Conservation (phyloP, 2,113 vertebrate species). For the Zosterops japonicus region DNA sequence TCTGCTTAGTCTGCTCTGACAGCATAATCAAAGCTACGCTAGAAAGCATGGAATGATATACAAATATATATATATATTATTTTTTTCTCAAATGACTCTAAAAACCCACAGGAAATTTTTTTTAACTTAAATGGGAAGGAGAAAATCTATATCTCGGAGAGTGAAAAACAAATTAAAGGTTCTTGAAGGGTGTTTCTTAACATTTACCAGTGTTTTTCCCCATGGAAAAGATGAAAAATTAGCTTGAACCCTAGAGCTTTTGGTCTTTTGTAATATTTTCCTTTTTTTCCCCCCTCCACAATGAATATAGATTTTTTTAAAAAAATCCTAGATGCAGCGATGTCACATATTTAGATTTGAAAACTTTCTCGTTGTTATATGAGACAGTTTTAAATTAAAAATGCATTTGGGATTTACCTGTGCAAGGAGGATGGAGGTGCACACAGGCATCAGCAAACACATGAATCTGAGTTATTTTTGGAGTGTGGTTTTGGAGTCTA, state of each 20-base stretch:
- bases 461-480: not conserved
- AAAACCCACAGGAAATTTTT: slow-evolving; percentile 31
- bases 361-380: not conserved
- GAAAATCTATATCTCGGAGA: slow-evolving; percentile 60
- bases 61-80: slow-evolving; percentile 32
- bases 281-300: not conserved
- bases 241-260: slow-evolving; percentile 60
- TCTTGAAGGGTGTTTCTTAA: slow-evolving; percentile 67
- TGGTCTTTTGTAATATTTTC: slow-evolving; percentile 42
- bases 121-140: slow-evolving; percentile 41
- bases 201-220: slow-evolving; percentile 66
- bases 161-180: slow-evolving; percentile 68
- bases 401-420: not conserved
- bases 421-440: not conserved
- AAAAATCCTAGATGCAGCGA: not conserved
- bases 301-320: slow-evolving; percentile 57
- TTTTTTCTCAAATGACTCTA: slow-evolving; percentile 36
- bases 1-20: not conserved
- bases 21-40: slow-evolving; percentile 20
- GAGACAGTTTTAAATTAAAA: slow-evolving; percentile 22
- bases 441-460: not conserved
- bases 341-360: slow-evolving; percentile 51
- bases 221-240: slow-evolving; percentile 64
- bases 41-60: slow-evolving; percentile 28
- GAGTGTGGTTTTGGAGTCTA: not conserved